A percentile compares a stretch with the other conserved stretches of the same genome.
Evolutionary conservation across 2,113 vertebrate genomes (phyloP).

Genomic region (Oplegnathus fasciatus): DNA sequence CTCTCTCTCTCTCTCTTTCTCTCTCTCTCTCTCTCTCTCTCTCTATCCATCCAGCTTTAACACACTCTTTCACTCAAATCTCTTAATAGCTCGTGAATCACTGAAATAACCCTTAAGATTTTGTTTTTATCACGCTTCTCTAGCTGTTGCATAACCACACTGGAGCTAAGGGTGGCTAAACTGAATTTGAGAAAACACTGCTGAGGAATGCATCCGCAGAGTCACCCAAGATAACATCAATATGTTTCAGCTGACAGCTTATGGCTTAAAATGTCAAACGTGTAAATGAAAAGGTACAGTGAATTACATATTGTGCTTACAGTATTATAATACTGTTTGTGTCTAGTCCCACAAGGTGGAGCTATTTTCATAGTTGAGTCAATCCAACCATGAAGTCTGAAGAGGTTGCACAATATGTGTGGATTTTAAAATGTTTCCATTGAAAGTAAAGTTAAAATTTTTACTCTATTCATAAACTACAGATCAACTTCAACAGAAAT

Average conservation of each 20-base stretch:
- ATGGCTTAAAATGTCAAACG: not conserved
- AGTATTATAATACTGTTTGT: not conserved
- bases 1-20: conserved; percentile 23
- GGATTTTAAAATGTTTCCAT: not conserved
- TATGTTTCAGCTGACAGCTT: not conserved
- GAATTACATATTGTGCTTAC: not conserved
- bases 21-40: conserved; percentile 29
- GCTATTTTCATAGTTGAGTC: not conserved
- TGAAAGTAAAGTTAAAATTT: not conserved
- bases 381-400: not conserved
- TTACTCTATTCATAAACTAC: not conserved
- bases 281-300: not conserved
- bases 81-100: conserved; percentile 30
- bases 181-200: not conserved
- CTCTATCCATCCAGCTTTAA: not conserved
- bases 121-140: not conserved
- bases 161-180: not conserved
- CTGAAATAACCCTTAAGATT: conserved; percentile 33
- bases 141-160: conserved; percentile 36
- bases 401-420: not conserved
- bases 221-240: not conserved
- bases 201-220: not conserved
- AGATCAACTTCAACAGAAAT: no score
- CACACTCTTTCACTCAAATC: conserved; percentile 41
- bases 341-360: conserved; percentile 46